Base-by-base conservation (phyloP, 2,113 vertebrate species). In the Coptodon bakossiorum region DNA sequence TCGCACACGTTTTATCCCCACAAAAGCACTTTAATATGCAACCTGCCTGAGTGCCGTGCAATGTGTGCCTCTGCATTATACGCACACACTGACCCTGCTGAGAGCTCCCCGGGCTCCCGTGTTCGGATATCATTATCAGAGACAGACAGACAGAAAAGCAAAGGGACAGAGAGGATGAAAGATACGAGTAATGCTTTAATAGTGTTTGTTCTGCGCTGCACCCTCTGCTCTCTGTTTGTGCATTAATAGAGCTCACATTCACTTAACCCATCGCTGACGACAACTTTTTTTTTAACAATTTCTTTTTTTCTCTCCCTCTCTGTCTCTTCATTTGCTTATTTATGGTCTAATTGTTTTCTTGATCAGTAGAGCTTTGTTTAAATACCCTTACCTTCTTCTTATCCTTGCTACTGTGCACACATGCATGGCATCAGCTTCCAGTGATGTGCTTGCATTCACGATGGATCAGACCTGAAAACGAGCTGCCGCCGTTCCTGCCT, bases 401-500 rank as follows among this genome's bases (percentile, higher is more conserved):
- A 76, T 59, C 50, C 66, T 16, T 66, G 10, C 27, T 34, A 22
- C 36, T 29, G 3, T 9, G 17, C 14, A 29, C 81, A 54, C 79
- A 38, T 10, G n/a, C 29, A 56, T n/a, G 31, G 4, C n/a, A 56
- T 16, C 45, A 59, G 50, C 81, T 85, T 73, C 38, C 82, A 63
- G 54, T 76, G 81, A 68, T 56, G 56, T 24, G 29, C 84, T 85
- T 13, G 14, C 34, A 19, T 90, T 92, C 84, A 90, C 2, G 45
- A 81, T 56, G 86, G 84, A 81, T 91, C 82, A 83, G 53, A 91
- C 86, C 87, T 92, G 82, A 91, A 78, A 91, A 91, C 68, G 82
- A 79, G 73, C 89, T 66, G 78, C 83, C n/a, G 29, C 80, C 16
- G 7, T 82, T 48, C 78, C 38, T 76, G 53, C 83, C 52, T 89